These are phyloP conservation scores for Blennius ocellaris DNA, from an alignment of 2,113 vertebrate species.

Conservation along the genomic window DNA sequence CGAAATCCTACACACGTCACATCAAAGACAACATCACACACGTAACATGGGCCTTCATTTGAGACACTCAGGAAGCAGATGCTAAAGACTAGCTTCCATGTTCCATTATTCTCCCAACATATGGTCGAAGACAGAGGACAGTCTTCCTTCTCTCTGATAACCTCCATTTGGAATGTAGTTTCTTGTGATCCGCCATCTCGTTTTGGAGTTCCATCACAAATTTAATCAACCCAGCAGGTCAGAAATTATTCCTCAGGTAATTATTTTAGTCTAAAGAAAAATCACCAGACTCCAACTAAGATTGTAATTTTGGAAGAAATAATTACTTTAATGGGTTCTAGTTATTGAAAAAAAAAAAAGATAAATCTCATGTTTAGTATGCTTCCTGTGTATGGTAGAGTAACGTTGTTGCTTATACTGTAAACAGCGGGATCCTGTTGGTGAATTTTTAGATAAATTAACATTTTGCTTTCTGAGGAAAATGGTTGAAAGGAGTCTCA, in stretches of 20 bases:
- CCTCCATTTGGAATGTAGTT: no score
- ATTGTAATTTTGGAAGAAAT: background rate
- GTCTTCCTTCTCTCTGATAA: no score
- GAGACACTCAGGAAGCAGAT: no score
- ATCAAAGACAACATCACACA: no score
- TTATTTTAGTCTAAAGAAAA: background rate
- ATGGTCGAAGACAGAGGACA: no score
- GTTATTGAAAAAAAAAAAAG: background rate
- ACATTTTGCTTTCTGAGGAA: conserved; percentile 34
- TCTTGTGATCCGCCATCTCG: no score
- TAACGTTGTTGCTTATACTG: conserved; percentile 1
- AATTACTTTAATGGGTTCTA: background rate
- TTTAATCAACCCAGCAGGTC: background rate
- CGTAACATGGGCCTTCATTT: no score
- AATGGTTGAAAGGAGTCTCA: conserved; percentile 33
- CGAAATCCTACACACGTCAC: no score
- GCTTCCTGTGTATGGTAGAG: conserved; percentile 13
- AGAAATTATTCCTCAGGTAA: background rate
- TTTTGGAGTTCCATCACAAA: no score
- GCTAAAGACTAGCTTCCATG: no score
- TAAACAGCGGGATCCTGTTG: conserved; percentile 11
- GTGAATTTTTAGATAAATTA: conserved; percentile 35
- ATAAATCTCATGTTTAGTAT: conserved; percentile 1
- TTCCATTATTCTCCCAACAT: no score
- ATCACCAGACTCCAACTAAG: background rate